phyloP scores from a whole-genome alignment of 2,113 vertebrate genomes.

The Dipodomys ordii region DNA sequence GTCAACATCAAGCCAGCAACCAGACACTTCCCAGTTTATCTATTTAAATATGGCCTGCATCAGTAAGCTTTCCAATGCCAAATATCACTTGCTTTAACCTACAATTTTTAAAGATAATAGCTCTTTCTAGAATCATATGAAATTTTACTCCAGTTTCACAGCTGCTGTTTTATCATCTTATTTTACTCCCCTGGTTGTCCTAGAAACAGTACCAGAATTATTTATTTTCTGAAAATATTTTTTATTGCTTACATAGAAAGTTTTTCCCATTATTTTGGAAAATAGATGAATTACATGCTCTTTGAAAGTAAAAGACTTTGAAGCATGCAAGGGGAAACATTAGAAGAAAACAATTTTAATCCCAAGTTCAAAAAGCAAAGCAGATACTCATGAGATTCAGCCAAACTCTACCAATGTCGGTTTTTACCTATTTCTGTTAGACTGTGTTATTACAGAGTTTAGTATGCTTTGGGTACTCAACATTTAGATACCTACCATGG shows the following conservation, averaged over 20 bases:
- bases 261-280: constrained; percentile 67
- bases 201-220: constrained; percentile 74
- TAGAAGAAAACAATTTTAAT: constrained; percentile 41
- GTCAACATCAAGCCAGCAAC: not conserved
- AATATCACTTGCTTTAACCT: constrained; percentile 40
- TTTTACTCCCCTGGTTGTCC: constrained; percentile 69
- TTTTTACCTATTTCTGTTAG: not conserved
- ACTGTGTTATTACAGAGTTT: not conserved
- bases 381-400: not conserved
- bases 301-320: constrained; percentile 66
- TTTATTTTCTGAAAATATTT: constrained; percentile 66
- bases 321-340: constrained; percentile 6
- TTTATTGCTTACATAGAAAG: constrained; percentile 65
- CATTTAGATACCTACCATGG: not conserved
- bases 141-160: constrained; percentile 33
- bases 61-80: constrained; percentile 11
- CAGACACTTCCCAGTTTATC: not conserved
- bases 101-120: constrained; percentile 37
- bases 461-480: not conserved
- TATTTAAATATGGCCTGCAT: constrained; percentile 42
- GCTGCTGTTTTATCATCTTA: constrained; percentile 57
- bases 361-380: constrained; percentile 35
- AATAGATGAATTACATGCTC: constrained; percentile 65
- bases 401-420: not conserved
- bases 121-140: constrained; percentile 42